These are phyloP conservation scores for Glyphotaelius pellucidus DNA, from an alignment of 2,888 invertebrate genomes.

Conservation along the genomic window DNA sequence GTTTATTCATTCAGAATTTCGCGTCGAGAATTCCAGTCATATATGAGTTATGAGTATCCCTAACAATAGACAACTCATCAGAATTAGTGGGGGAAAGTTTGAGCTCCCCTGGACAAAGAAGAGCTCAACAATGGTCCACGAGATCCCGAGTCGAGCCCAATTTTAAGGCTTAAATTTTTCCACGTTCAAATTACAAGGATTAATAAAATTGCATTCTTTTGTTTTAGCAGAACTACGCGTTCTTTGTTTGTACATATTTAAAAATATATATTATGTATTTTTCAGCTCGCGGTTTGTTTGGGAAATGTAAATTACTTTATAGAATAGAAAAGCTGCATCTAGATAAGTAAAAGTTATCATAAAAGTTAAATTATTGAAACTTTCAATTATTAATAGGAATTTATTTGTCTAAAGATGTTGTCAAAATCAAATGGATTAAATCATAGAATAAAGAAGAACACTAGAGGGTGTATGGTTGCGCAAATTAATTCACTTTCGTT, in stretches of 20 bases:
- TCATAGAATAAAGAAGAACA: no score
- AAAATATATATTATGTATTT: background rate
- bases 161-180: background rate
- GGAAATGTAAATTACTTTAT: background rate
- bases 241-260: background rate
- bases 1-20: background rate
- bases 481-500: no score
- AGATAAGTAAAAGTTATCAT: no score
- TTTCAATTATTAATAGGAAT: no score
- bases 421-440: no score
- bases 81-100: constrained; percentile 29
- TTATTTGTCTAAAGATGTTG: no score
- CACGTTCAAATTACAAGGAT: background rate
- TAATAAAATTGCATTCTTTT: background rate
- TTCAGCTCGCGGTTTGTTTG: background rate
- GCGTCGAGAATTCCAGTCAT: background rate
- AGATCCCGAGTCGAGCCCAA: background rate
- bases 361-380: no score
- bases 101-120: constrained; percentile 13
- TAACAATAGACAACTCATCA: constrained; percentile 31
- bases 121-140: background rate
- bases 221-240: background rate
- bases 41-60: background rate
- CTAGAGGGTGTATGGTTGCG: no score
- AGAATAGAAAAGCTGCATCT: no score